A percentile compares a stretch with the other conserved stretches of the same genome.
Evolutionary conservation across 2,888 invertebrate species (phyloP).

Genomic region (Drosophila putrida): DNA sequence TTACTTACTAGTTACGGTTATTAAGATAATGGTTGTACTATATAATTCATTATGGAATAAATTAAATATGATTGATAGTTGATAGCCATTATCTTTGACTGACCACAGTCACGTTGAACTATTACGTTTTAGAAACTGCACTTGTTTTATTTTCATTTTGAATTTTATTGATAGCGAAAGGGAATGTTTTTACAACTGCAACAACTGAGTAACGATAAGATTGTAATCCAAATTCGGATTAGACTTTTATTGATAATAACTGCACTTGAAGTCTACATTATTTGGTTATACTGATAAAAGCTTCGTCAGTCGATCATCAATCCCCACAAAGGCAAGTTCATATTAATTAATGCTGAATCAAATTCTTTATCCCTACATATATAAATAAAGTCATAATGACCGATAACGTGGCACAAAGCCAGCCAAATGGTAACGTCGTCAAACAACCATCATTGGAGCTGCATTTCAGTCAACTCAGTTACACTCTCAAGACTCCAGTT

Average conservation of each 20-base stretch:
- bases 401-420: constrained; percentile 41
- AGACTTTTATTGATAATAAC: constrained; percentile 29
- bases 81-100: constrained; percentile 1
- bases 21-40: too few relatives aligned
- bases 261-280: constrained; percentile 41
- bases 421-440: constrained; percentile 25
- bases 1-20: too few relatives aligned
- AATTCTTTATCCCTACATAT: background rate
- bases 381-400: constrained; percentile 41
- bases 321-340: constrained; percentile 6
- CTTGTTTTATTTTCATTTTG: background rate
- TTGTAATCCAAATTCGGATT: constrained; percentile 23
- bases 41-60: too few relatives aligned
- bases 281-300: constrained; percentile 30
- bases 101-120: constrained; percentile 49
- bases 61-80: too few relatives aligned
- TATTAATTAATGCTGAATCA: background rate
- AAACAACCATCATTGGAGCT: constrained; percentile 57
- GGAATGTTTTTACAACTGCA: background rate
- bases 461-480: constrained; percentile 75
- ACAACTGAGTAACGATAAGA: constrained; percentile 39
- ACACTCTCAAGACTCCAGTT: constrained; percentile 50
- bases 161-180: background rate
- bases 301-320: constrained; percentile 19
- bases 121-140: background rate